Evolutionary conservation across 2,113 vertebrate genomes (phyloP).

Genomic region (Euleptes europaea): DNA sequence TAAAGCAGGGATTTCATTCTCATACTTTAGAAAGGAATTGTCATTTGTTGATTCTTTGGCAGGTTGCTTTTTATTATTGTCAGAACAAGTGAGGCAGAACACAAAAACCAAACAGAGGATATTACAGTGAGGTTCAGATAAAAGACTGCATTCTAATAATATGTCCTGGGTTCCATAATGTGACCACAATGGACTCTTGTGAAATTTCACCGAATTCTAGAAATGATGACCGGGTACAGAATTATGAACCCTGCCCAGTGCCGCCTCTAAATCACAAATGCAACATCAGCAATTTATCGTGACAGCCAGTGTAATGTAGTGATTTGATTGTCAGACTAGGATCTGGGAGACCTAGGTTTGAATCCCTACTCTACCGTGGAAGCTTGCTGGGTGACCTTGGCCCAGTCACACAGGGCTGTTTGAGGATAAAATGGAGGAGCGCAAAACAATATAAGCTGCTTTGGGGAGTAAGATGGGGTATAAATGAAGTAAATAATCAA

Average conservation of each 20-base stretch:
- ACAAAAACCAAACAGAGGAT: constrained; percentile 3
- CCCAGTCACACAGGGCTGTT: too few relatives aligned
- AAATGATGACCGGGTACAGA: neutral
- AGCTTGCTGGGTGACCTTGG: too few relatives aligned
- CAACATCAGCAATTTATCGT: neutral
- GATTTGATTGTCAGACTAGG: too few relatives aligned
- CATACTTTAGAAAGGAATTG: constrained; percentile 3
- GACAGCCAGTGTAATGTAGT: too few relatives aligned
- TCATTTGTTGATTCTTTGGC: neutral
- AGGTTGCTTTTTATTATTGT: neutral
- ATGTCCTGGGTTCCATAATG: neutral
- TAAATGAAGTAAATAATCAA: neutral
- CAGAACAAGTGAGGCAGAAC: neutral
- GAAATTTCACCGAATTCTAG: neutral
- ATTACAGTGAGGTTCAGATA: constrained; percentile 17
- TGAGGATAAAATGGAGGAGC: too few relatives aligned
- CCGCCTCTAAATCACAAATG: neutral
- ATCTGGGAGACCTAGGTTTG: too few relatives aligned
- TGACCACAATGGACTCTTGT: neutral
- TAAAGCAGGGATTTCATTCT: constrained; percentile 16
- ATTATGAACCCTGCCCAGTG: neutral
- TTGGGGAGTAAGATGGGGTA: neutral
- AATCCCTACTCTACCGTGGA: too few relatives aligned
- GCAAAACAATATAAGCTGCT: too few relatives aligned
- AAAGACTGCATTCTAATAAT: neutral